A percentile compares a stretch with the other conserved stretches of the same genome.
Evolutionary conservation across 1,140 invertebrate species (phyloP).

Genomic region (Hyphantria cunea): DNA sequence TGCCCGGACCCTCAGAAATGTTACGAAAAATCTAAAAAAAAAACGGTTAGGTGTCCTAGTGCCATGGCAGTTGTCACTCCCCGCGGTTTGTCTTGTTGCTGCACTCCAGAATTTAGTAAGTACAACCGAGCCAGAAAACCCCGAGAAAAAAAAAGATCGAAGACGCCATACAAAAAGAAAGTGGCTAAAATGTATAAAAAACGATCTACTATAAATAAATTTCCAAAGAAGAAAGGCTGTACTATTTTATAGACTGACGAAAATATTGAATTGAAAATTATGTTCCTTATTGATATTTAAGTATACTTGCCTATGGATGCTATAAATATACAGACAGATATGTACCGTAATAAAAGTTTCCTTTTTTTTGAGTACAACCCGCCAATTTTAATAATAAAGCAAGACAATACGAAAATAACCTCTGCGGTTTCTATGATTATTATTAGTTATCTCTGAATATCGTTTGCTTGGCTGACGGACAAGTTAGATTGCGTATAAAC

Average conservation of each 20-base stretch:
- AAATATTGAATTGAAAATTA: too few species aligned
- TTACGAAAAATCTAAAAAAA: conserved; percentile 55
- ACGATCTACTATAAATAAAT: conserved; percentile 57
- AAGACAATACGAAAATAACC: too few species aligned
- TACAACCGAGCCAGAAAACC: conserved; percentile 43
- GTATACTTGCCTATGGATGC: too few species aligned
- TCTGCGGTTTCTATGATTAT: too few species aligned
- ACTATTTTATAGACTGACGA: conserved; percentile 47
- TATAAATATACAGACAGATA: too few species aligned
- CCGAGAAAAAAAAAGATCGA: conserved; percentile 26
- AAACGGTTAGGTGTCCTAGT: conserved; percentile 60
- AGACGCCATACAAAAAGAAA: conserved; percentile 60
- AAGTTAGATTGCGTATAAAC: too few species aligned
- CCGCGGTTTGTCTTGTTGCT: conserved; percentile 53
- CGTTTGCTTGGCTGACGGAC: too few species aligned
- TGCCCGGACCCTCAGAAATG: conserved; percentile 63
- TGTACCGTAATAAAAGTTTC: too few species aligned
- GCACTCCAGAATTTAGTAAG: conserved; percentile 52
- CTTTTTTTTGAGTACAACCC: too few species aligned
- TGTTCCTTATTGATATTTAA: too few species aligned
- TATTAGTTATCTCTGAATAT: too few species aligned
- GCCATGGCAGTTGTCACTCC: conserved; percentile 58
- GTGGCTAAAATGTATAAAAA: conserved; percentile 51
- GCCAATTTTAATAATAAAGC: too few species aligned
- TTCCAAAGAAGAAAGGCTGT: conserved; percentile 56